These are phyloP conservation scores for Chymomyza caudatula DNA, from an alignment of 2,888 invertebrate species.

Conservation along the genomic window DNA sequence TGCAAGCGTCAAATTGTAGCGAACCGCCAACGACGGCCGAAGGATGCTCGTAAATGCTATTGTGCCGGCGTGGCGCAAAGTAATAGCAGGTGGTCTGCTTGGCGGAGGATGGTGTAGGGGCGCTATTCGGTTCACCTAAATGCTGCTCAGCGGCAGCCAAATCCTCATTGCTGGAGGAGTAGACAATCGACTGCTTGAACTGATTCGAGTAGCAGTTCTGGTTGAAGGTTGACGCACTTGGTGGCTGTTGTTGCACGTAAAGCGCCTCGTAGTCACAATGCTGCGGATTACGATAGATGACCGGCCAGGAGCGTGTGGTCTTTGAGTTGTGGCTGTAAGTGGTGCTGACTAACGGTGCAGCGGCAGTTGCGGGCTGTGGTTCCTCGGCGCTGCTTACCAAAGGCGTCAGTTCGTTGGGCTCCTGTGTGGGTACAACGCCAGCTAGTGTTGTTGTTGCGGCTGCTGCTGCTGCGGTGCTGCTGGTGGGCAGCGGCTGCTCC, in stretches of 20 bases:
- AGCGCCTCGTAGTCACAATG: constrained; percentile 78
- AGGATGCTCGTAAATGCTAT: constrained; percentile 77
- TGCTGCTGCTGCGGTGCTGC: constrained; percentile 30
- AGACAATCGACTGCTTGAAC: constrained; percentile 74
- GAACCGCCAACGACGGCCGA: constrained; percentile 74
- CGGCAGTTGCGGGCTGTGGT: constrained; percentile 34
- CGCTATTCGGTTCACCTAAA: constrained; percentile 13
- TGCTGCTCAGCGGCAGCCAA: constrained; percentile 42
- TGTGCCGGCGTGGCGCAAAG: constrained; percentile 74
- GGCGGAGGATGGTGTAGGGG: not conserved
- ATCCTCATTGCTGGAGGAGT: constrained; percentile 75
- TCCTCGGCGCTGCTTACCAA: constrained; percentile 47
- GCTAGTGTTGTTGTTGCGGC: constrained; percentile 36
- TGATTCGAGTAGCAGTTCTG: constrained; percentile 76
- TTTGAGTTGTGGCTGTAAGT: constrained; percentile 76
- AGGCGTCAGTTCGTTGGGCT: constrained; percentile 70
- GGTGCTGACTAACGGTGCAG: constrained; percentile 43
- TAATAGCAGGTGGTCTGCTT: constrained; percentile 75
- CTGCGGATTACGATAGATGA: constrained; percentile 78
- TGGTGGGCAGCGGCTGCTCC: constrained; percentile 31
- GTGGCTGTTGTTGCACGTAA: constrained; percentile 61
- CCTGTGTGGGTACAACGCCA: constrained; percentile 45
- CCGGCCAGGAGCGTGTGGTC: constrained; percentile 78
- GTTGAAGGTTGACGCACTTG: constrained; percentile 56
- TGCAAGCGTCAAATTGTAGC: constrained; percentile 67